Evolutionary conservation across 2,888 invertebrate species (phyloP).

Genomic region (Aporophyla lueneburgensis): DNA sequence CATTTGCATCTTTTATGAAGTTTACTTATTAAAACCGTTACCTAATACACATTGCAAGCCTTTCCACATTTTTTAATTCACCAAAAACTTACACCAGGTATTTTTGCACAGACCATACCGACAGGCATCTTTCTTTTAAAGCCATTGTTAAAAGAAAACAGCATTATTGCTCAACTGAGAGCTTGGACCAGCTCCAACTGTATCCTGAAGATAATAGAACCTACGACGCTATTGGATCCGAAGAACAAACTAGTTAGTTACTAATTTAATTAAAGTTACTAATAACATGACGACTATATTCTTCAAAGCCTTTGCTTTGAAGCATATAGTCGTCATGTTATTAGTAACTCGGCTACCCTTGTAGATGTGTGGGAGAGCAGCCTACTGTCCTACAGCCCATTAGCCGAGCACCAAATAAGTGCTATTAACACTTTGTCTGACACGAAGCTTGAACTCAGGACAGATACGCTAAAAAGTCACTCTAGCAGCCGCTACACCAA

Average conservation of each 20-base stretch:
- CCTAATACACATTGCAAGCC: background rate
- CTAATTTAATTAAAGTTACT: background rate
- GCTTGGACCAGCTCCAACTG: constrained; percentile 8
- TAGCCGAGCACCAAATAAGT: too few species aligned
- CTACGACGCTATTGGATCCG: background rate
- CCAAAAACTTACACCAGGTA: background rate
- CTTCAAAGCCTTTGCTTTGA: background rate
- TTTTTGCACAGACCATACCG: background rate
- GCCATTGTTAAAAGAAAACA: constrained; percentile 1
- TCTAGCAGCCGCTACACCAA: background rate
- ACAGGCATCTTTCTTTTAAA: background rate
- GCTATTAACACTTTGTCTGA: background rate
- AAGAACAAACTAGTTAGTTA: constrained; percentile 4
- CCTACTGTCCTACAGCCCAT: background rate
- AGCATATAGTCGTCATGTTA: background rate
- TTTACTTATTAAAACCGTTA: background rate
- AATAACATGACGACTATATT: background rate
- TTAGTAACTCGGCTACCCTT: too few species aligned
- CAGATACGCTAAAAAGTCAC: background rate
- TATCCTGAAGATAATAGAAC: constrained; percentile 15
- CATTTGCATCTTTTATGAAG: background rate
- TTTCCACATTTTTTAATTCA: background rate
- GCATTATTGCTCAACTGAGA: background rate
- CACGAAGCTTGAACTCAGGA: background rate
- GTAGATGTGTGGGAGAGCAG: background rate